A percentile compares a stretch with the other conserved stretches of the same genome.
Conservation (phyloP, 2,113 vertebrate genomes). For the Gambusia affinis region DNA sequence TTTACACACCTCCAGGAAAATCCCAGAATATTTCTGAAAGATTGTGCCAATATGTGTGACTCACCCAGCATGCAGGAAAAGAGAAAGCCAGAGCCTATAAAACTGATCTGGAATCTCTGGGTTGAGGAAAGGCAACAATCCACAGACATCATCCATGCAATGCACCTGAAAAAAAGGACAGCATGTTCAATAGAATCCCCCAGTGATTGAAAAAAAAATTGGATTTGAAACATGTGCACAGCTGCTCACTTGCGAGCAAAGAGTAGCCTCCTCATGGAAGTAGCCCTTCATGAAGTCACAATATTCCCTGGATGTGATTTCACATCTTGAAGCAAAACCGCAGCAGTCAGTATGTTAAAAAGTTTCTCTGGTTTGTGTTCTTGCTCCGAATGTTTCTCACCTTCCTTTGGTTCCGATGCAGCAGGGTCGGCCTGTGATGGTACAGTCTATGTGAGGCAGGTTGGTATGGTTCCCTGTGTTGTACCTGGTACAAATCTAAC, state of each 20-base stretch:
- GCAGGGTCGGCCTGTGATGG: slow-evolving; percentile 94
- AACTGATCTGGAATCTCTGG: slow-evolving; percentile 98
- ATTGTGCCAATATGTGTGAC: slow-evolving; percentile 25
- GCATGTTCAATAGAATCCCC: neutral
- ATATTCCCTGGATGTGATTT: slow-evolving; percentile 98
- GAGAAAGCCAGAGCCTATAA: slow-evolving; percentile 97
- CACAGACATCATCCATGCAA: slow-evolving; percentile 98
- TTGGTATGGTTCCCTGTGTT: slow-evolving; percentile 95
- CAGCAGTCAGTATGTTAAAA: slow-evolving; percentile 2
- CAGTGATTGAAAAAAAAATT: neutral
- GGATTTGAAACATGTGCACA: neutral
- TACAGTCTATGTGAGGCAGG: slow-evolving; percentile 96
- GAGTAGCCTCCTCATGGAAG: slow-evolving; percentile 96
- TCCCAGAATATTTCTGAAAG: neutral
- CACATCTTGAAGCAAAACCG: slow-evolving; percentile 85
- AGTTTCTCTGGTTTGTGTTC: neutral
- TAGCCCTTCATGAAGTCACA: slow-evolving; percentile 98
- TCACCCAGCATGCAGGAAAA: slow-evolving; percentile 97
- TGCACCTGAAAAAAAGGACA: slow-evolving; percentile 84
- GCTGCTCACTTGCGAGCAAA: slow-evolving; percentile 93
- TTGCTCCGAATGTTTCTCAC: slow-evolving; percentile 71
- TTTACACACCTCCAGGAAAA: neutral
- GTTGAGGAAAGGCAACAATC: slow-evolving; percentile 96
- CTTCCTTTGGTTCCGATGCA: slow-evolving; percentile 99
- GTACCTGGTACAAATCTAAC: slow-evolving; percentile 94